phyloP scores from a whole-genome alignment of 2,797 vertebrate genomes.

The Syngnathus rostellatus region DNA sequence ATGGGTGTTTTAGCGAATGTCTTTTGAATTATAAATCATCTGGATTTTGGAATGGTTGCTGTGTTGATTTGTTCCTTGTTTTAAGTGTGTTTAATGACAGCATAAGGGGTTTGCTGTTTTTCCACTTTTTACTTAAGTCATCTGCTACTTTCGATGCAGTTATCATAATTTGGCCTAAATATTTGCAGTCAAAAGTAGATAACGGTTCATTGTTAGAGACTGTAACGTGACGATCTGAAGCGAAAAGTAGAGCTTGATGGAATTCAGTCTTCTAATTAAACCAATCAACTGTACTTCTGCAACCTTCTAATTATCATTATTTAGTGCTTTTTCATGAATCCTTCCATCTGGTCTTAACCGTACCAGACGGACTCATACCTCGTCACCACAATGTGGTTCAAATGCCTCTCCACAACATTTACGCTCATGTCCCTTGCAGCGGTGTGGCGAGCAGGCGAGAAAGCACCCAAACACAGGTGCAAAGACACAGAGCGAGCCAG shows the following conservation, averaged over 20 bases:
- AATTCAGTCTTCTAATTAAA: background rate
- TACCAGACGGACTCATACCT: conserved; percentile 61
- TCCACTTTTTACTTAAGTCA: background rate
- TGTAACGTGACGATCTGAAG: background rate
- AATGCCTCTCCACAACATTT: conserved; percentile 66
- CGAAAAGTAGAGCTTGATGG: background rate
- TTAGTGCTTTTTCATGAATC: conserved; percentile 38
- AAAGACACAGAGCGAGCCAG: conserved; percentile 54
- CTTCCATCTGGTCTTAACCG: conserved; percentile 55
- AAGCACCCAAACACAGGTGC: conserved; percentile 64
- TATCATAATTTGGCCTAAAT: background rate
- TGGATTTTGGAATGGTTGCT: too few species aligned
- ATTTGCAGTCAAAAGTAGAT: background rate
- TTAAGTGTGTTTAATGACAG: background rate
- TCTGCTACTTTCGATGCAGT: background rate
- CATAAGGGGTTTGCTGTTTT: too few species aligned
- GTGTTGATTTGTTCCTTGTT: background rate
- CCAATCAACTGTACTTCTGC: background rate
- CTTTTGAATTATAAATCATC: background rate
- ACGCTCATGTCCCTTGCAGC: conserved; percentile 59
- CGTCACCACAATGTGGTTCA: conserved; percentile 61
- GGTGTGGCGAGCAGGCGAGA: conserved; percentile 48
- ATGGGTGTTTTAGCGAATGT: too few species aligned
- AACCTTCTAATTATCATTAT: conserved; percentile 29
- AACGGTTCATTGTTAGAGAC: background rate